Percentiles rank a stretch among this genome's conserved stretches.
These are phyloP conservation scores for Felis chaus DNA, from an alignment of 2,113 vertebrate genomes.

Conservation along the genomic window DNA sequence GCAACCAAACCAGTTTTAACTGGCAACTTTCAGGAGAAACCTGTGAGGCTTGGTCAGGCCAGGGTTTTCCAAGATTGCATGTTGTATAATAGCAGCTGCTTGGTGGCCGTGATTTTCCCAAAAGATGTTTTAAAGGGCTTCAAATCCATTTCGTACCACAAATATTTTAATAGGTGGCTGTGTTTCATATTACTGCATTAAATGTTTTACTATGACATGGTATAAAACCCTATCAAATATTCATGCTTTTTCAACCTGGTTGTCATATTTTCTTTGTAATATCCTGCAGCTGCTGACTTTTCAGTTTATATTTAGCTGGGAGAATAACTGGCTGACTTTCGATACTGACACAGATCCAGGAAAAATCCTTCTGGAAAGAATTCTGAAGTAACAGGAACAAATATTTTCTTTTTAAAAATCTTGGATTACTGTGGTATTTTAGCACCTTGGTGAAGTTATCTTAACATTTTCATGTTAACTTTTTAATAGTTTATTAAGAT, in stretches of 20 bases:
- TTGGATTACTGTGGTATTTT: background rate
- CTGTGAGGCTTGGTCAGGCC: background rate
- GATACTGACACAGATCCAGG: slow-evolving; percentile 11
- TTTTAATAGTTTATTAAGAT: slow-evolving; percentile 4
- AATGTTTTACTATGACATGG: background rate
- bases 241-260: background rate
- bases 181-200: background rate
- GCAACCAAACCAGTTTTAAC: background rate
- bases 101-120: background rate
- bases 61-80: background rate
- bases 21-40: background rate
- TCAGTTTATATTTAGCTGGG: slow-evolving; percentile 62
- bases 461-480: slow-evolving; percentile 4
- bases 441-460: slow-evolving; percentile 19
- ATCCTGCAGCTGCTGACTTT: slow-evolving; percentile 71
- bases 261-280: slow-evolving; percentile 35
- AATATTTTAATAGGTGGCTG: background rate
- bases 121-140: slow-evolving; percentile 14
- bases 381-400: slow-evolving; percentile 49
- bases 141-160: background rate
- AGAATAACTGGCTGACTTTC: slow-evolving; percentile 49
- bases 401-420: slow-evolving; percentile 17
- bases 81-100: background rate
- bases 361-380: slow-evolving; percentile 21
- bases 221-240: background rate